phyloP scores from a whole-genome alignment of 2,888 invertebrate species.

The Epicampocera succincta region DNA sequence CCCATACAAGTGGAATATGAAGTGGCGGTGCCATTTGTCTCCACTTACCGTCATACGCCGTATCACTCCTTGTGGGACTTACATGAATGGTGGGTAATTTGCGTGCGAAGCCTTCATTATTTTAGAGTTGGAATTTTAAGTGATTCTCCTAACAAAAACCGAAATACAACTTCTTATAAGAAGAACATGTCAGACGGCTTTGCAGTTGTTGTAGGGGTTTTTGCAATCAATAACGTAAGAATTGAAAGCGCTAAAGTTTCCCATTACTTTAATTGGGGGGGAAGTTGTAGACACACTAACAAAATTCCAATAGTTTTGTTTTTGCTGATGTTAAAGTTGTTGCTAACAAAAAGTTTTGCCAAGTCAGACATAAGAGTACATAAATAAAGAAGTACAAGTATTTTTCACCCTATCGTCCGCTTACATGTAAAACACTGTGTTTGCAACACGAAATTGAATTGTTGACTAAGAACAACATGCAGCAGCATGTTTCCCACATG shows the following conservation, averaged over 20 bases:
- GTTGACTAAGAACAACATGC: too few relatives aligned
- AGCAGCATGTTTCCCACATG: too few relatives aligned
- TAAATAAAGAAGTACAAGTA: neutral
- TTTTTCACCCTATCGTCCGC: too few relatives aligned
- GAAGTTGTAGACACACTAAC: slow-evolving; percentile 1
- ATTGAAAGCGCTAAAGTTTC: slow-evolving; percentile 17
- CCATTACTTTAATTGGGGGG: neutral
- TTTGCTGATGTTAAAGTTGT: neutral
- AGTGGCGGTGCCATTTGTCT: slow-evolving; percentile 80
- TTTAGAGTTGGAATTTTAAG: neutral
- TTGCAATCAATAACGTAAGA: slow-evolving; percentile 50
- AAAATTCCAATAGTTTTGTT: too few relatives aligned
- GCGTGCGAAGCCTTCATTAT: slow-evolving; percentile 57
- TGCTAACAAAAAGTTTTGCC: slow-evolving; percentile 8
- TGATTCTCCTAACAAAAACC: slow-evolving; percentile 5
- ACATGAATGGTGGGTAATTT: slow-evolving; percentile 79
- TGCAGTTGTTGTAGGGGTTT: slow-evolving; percentile 5
- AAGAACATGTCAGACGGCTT: slow-evolving; percentile 34
- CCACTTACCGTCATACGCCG: slow-evolving; percentile 81
- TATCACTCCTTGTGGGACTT: slow-evolving; percentile 82
- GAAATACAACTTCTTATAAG: neutral
- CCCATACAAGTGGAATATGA: slow-evolving; percentile 81
- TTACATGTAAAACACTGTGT: too few relatives aligned
- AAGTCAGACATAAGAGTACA: slow-evolving; percentile 1
- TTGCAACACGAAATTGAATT: too few relatives aligned